phyloP scores from a whole-genome alignment of 2,797 vertebrate genomes.

The Clarias laeviceps region DNA sequence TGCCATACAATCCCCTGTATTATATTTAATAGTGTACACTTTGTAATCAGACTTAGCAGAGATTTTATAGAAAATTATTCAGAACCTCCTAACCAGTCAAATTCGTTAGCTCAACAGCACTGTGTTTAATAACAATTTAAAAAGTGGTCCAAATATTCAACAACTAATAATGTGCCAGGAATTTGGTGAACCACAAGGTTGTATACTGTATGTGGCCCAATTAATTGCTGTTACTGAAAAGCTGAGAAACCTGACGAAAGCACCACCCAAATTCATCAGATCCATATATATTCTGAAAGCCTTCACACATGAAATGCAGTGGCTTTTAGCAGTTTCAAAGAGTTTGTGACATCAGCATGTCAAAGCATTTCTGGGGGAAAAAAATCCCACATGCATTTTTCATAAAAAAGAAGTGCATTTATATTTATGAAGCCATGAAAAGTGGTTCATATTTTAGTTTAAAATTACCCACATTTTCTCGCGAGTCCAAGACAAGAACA shows the following conservation, averaged over 20 bases:
- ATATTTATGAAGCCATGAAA: slow-evolving; percentile 12
- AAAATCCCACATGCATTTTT: neutral
- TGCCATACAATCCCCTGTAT: neutral
- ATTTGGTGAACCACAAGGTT: neutral
- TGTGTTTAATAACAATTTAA: neutral
- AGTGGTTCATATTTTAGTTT: neutral
- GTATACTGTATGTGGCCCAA: neutral
- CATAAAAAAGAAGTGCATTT: neutral
- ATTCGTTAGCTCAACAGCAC: neutral
- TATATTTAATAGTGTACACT: neutral
- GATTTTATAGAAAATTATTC: neutral
- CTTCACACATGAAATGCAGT: neutral
- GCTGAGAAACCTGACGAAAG: slow-evolving; percentile 31
- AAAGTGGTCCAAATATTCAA: neutral
- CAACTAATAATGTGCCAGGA: neutral
- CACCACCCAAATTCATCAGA: slow-evolving; percentile 43
- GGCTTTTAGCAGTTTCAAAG: neutral
- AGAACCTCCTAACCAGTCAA: neutral
- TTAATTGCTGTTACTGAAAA: neutral
- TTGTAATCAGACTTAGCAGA: neutral
- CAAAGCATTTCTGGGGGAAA: neutral
- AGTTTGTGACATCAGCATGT: neutral
- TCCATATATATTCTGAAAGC: slow-evolving; percentile 27
- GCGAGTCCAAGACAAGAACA: neutral
- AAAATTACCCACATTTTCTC: neutral